Percentiles rank a stretch among this genome's conserved stretches.
phyloP scores from a whole-genome alignment of 2,888 invertebrate species.

The Polyommatus iphigenia region DNA sequence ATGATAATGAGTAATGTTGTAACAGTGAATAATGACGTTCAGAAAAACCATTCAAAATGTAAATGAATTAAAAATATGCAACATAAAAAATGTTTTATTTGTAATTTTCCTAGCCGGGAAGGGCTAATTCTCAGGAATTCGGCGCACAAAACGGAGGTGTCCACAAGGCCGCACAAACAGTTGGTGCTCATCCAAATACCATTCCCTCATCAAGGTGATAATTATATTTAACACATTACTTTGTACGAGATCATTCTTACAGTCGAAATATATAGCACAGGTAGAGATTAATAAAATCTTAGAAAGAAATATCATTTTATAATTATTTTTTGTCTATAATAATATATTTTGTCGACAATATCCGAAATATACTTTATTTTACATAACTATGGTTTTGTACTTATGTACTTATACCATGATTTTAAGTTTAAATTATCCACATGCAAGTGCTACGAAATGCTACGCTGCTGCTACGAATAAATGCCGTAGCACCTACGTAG shows the following conservation, averaged over 20 bases:
- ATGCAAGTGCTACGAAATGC: background rate
- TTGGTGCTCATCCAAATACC: slow-evolving; percentile 65
- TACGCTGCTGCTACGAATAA: too few species aligned
- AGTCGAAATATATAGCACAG: background rate
- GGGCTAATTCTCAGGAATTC: background rate
- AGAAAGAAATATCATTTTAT: too few species aligned
- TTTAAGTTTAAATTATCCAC: too few species aligned
- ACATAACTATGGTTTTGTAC: too few species aligned
- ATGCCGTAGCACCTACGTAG: background rate
- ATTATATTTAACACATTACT: slow-evolving; percentile 27
- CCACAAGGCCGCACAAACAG: slow-evolving; percentile 37
- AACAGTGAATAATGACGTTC: too few species aligned
- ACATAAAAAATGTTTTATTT: background rate
- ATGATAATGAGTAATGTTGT: too few species aligned
- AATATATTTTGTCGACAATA: too few species aligned
- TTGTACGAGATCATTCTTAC: background rate
- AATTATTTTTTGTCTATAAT: too few species aligned
- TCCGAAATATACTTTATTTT: too few species aligned
- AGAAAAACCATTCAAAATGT: too few species aligned
- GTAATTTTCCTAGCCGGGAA: background rate
- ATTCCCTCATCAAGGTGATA: slow-evolving; percentile 45
- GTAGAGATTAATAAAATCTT: too few species aligned
- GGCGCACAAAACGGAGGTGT: slow-evolving; percentile 23
- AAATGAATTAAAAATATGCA: background rate
- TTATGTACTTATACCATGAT: too few species aligned